phyloP scores from a whole-genome alignment of 1,140 invertebrate genomes.

The Macrotrachela quadricornifera region DNA sequence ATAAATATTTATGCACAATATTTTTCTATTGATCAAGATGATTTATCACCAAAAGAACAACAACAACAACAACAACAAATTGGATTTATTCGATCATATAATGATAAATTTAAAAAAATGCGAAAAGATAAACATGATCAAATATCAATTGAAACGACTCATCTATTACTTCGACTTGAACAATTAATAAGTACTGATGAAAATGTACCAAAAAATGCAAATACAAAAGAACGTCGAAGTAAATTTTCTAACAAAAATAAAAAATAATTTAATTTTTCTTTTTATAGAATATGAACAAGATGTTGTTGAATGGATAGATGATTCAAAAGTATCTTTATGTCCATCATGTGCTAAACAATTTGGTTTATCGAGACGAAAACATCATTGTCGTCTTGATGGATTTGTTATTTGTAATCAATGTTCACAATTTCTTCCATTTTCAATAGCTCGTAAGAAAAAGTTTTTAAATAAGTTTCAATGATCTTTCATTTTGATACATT shows the following conservation, averaged over 20 bases:
- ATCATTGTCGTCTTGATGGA: conserved; percentile 87
- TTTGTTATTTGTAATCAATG: conserved; percentile 81
- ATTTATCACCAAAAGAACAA: too few species aligned
- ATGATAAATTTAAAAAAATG: background rate
- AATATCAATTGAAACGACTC: background rate
- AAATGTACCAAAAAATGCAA: background rate
- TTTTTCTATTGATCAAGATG: too few species aligned
- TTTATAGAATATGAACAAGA: conserved; percentile 44
- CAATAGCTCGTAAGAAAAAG: conserved; percentile 53
- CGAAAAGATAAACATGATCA: background rate
- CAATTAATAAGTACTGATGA: background rate
- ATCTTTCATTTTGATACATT: too few species aligned
- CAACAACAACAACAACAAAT: too few species aligned
- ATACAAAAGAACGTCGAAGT: background rate
- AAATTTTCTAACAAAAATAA: background rate
- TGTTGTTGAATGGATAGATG: conserved; percentile 77
- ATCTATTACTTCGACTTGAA: background rate
- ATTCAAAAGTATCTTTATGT: conserved; percentile 64
- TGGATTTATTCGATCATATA: background rate
- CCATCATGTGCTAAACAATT: conserved; percentile 71
- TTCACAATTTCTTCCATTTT: conserved; percentile 60
- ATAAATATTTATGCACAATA: too few species aligned
- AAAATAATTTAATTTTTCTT: conserved; percentile 10
- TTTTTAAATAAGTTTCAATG: too few species aligned
- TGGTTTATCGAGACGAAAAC: conserved; percentile 60